phyloP scores from a whole-genome alignment of 2,888 invertebrate species.

The Synanthedon tipuliformis region DNA sequence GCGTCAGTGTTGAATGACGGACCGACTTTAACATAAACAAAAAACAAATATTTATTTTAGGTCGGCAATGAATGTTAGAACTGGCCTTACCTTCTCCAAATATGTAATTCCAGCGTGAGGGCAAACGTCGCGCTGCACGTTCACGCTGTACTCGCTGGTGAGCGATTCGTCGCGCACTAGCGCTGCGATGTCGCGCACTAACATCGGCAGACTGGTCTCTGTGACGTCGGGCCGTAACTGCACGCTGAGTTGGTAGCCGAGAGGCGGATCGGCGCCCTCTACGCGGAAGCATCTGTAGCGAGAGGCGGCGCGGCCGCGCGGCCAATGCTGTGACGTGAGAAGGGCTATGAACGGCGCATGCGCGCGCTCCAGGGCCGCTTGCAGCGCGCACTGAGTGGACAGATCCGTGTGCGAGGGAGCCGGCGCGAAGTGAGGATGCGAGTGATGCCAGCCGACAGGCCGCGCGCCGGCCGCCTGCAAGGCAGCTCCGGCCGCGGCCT shows the following conservation, averaged over 20 bases:
- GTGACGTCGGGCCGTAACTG: constrained; percentile 51
- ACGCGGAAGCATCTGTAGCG: constrained; percentile 72
- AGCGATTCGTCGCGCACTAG: constrained; percentile 22
- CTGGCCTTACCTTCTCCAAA: constrained; percentile 62
- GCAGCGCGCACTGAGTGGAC: constrained; percentile 73
- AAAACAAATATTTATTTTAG: neutral
- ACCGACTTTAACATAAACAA: no score
- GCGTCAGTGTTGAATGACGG: no score
- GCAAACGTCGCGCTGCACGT: constrained; percentile 54
- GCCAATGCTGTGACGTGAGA: constrained; percentile 75
- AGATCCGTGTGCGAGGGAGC: constrained; percentile 79
- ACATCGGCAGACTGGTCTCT: constrained; percentile 26
- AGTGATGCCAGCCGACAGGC: constrained; percentile 79
- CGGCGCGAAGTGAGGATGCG: constrained; percentile 78
- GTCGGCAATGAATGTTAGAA: neutral
- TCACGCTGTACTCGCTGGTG: constrained; percentile 32
- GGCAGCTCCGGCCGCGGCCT: constrained; percentile 71
- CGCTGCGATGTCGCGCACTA: constrained; percentile 40
- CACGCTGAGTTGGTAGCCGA: constrained; percentile 65
- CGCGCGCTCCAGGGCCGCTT: constrained; percentile 48
- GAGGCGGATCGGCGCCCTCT: constrained; percentile 33
- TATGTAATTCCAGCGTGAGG: constrained; percentile 61
- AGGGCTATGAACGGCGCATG: constrained; percentile 64
- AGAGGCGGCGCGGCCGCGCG: constrained; percentile 61
- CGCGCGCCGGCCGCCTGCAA: constrained; percentile 47